These are phyloP conservation scores for Mustelus asterias DNA, from an alignment of 2,113 vertebrate genomes.

Conservation along the genomic window DNA sequence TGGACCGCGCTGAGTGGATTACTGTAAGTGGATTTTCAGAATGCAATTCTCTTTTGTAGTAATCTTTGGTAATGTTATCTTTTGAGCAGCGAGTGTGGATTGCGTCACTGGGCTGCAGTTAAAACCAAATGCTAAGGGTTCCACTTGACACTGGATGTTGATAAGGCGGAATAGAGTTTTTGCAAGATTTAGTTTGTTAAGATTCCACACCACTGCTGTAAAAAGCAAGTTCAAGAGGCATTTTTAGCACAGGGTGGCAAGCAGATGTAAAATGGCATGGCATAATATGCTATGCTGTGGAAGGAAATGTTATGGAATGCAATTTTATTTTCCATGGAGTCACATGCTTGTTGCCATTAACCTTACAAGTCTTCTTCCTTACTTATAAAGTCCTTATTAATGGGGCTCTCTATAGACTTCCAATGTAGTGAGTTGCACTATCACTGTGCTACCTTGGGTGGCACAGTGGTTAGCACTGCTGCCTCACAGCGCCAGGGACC, in stretches of 20 bases:
- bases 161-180: not conserved
- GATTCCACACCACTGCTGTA: not conserved
- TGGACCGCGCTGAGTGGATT: not conserved
- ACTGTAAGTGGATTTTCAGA: slow-evolving; percentile 16
- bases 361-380: no score
- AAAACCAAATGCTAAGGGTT: not conserved
- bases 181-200: not conserved
- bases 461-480: no score
- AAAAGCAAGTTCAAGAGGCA: not conserved
- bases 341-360: no score
- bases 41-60: not conserved
- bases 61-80: slow-evolving; percentile 11
- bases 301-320: not conserved
- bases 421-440: no score
- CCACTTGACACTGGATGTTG: not conserved
- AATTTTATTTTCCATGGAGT: no score
- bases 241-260: not conserved
- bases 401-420: no score
- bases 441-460: no score
- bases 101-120: not conserved
- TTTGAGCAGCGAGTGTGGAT: not conserved
- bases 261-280: not conserved
- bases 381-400: no score
- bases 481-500: no score
- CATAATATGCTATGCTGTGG: not conserved